These are phyloP conservation scores for Camelus dromedarius DNA, from an alignment of 2,113 vertebrate species.

Conservation along the genomic window DNA sequence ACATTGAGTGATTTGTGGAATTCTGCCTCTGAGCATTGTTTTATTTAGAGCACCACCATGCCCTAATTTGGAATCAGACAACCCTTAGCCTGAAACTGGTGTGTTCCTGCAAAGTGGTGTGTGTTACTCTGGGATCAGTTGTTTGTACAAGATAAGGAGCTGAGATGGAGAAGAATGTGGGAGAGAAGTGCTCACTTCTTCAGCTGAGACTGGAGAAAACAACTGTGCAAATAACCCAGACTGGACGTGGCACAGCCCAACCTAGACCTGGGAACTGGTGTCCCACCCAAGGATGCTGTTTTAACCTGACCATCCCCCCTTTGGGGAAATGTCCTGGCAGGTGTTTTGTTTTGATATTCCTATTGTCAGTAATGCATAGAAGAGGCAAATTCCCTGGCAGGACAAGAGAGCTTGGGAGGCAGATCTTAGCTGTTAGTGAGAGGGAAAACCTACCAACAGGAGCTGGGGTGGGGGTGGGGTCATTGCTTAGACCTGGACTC, in stretches of 20 bases:
- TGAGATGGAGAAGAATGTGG: not conserved
- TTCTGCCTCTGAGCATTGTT: conserved; percentile 28
- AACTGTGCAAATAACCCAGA: not conserved
- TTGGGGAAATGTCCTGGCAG: not conserved
- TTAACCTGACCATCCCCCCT: not conserved
- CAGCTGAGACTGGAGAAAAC: not conserved
- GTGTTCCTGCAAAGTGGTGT: conserved; percentile 44
- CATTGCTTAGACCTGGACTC: not conserved
- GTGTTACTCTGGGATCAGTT: not conserved
- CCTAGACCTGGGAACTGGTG: not conserved
- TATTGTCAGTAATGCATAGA: not conserved
- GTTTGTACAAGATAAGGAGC: conserved; percentile 50
- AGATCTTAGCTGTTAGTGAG: not conserved
- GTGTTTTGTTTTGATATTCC: not conserved
- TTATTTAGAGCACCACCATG: conserved; percentile 50
- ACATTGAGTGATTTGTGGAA: conserved; percentile 30
- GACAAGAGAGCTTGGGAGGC: not conserved
- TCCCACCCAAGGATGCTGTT: not conserved
- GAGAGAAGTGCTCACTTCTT: not conserved
- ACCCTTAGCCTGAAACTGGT: not conserved
- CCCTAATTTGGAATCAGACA: conserved; percentile 66
- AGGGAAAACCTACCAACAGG: not conserved
- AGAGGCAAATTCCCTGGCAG: not conserved
- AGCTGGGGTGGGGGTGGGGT: not conserved
- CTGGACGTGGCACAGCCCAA: not conserved